These are phyloP conservation scores for Miniopterus natalensis DNA, from an alignment of 2,113 vertebrate species.

Conservation along the genomic window DNA sequence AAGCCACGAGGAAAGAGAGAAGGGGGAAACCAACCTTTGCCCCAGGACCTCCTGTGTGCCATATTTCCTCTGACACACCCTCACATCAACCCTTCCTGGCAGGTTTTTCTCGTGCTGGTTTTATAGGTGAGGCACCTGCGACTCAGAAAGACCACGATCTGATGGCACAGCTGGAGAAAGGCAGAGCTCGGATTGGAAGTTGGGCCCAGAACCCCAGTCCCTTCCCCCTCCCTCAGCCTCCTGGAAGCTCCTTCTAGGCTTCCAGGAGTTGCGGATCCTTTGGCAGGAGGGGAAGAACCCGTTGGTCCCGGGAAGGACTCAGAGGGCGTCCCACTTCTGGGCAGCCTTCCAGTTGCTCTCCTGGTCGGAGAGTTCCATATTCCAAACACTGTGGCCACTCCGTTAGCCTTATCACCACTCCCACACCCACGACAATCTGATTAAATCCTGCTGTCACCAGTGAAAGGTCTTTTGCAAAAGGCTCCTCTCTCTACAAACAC, in stretches of 20 bases:
- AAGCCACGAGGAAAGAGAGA: not conserved
- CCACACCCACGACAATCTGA: constrained; percentile 51
- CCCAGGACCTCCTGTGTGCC: not conserved
- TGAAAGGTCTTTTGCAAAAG: constrained; percentile 40
- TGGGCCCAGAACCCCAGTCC: not conserved
- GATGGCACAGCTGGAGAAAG: no score
- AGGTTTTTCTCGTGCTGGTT: not conserved
- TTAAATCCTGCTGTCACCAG: constrained; percentile 59
- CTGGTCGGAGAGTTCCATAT: not conserved
- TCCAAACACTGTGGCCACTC: not conserved
- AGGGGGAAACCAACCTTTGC: not conserved
- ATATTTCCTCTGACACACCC: accelerated
- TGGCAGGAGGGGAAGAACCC: not conserved
- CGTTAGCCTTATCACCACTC: not conserved
- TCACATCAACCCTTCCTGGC: not conserved
- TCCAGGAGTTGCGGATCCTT: not conserved
- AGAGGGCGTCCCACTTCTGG: not conserved
- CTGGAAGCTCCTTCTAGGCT: not conserved
- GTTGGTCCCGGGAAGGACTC: not conserved
- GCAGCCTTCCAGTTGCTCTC: not conserved
- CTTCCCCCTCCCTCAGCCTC: not conserved
- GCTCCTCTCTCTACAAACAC: not conserved
- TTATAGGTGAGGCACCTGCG: not conserved
- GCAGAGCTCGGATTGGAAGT: not conserved
- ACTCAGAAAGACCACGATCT: not conserved